Percentiles rank a stretch among this genome's conserved stretches.
Conservation (phyloP, 2,888 invertebrate genomes). For the Ectropis crepuscularia region DNA sequence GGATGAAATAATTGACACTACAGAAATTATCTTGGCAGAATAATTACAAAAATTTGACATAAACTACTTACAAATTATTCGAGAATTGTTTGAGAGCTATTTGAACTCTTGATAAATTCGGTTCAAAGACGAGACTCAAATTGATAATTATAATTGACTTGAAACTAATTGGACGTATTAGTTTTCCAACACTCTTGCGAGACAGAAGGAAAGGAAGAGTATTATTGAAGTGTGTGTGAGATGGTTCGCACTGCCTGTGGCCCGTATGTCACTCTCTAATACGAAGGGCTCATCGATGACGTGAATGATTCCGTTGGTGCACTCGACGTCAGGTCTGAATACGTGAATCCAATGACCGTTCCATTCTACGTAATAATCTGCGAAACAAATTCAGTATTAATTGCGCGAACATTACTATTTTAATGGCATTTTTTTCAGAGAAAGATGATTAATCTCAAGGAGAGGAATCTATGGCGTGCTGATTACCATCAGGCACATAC, state of each 20-base stretch:
- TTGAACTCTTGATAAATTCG: conserved; percentile 23
- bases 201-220: conserved; percentile 58
- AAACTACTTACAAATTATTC: conserved; percentile 9
- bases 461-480: conserved; percentile 3
- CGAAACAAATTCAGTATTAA: conserved; percentile 25
- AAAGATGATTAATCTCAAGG: too few species aligned
- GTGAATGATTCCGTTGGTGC: conserved; percentile 98
- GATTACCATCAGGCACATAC: too few species aligned
- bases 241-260: conserved; percentile 81
- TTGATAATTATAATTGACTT: conserved; percentile 49
- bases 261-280: conserved; percentile 92
- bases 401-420: too few species aligned
- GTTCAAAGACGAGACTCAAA: conserved; percentile 37
- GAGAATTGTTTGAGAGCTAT: conserved; percentile 14
- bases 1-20: too few species aligned
- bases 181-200: conserved; percentile 66
- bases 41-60: conserved; percentile 14
- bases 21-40: conserved; percentile 14
- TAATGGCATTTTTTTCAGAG: conserved; percentile 1
- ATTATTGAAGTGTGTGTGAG: conserved; percentile 54
- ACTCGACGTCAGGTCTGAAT: conserved; percentile 95
- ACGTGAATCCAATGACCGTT: conserved; percentile 93
- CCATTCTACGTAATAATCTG: conserved; percentile 95
- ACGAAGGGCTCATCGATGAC: conserved; percentile 95
- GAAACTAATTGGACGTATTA: conserved; percentile 49